phyloP scores from a whole-genome alignment of 2,888 invertebrate species.

The Synanthedon vespiformis region DNA sequence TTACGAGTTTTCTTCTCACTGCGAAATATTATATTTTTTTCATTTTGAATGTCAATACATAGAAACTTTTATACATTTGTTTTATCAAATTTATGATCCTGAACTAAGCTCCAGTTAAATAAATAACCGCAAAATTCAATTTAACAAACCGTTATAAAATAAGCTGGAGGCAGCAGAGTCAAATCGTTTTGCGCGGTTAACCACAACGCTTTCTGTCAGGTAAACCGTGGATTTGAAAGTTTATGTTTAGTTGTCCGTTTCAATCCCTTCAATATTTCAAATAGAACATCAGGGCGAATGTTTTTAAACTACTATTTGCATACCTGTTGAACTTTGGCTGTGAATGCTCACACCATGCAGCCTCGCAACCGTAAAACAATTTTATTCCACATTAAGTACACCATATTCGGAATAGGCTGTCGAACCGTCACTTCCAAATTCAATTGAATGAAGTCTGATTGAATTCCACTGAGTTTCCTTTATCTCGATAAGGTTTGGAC shows the following conservation, averaged over 20 bases:
- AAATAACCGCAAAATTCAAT: conserved; percentile 71
- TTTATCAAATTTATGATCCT: conserved; percentile 24
- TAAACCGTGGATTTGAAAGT: conserved; percentile 58
- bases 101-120: conserved; percentile 51
- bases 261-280: conserved; percentile 43
- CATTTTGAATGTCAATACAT: neutral
- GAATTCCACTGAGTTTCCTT: neutral
- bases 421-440: conserved; percentile 12
- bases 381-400: conserved; percentile 1
- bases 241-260: conserved; percentile 42
- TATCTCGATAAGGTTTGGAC: neutral
- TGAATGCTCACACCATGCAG: conserved; percentile 12
- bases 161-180: conserved; percentile 62
- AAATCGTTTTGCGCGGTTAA: conserved; percentile 66
- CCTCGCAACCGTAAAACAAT: conserved; percentile 19
- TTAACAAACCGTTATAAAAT: conserved; percentile 67
- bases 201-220: conserved; percentile 57
- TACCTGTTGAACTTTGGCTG: conserved; percentile 40
- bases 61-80: neutral
- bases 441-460: conserved; percentile 2
- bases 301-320: conserved; percentile 34
- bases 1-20: too few species aligned
- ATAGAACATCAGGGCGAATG: conserved; percentile 22
- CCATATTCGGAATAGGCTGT: conserved; percentile 17
- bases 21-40: neutral